Percentiles rank a stretch among this genome's conserved stretches.
Conservation (phyloP, 2,797 vertebrate species). For the Threskiornis aethiopicus region DNA sequence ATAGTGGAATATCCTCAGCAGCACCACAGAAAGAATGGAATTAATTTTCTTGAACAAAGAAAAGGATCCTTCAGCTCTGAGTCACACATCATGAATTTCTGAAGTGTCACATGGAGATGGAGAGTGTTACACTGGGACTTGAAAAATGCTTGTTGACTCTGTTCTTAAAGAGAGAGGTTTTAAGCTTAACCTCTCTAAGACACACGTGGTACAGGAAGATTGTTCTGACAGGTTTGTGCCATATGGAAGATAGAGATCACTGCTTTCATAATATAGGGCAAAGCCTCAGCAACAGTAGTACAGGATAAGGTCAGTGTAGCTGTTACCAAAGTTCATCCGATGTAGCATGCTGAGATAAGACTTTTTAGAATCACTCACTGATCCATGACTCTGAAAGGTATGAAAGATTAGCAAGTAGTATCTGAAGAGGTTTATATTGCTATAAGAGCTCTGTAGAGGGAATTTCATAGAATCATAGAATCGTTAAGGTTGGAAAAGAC, state of each 20-base stretch:
- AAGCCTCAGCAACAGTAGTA: background rate
- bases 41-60: constrained; percentile 43
- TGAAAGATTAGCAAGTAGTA: background rate
- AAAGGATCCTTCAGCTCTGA: constrained; percentile 21
- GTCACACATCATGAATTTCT: constrained; percentile 37
- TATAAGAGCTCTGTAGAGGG: background rate
- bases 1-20: background rate
- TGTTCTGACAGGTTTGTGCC: background rate
- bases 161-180: background rate
- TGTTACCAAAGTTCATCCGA: background rate
- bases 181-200: background rate
- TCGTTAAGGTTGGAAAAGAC: too few relatives aligned
- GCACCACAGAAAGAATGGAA: constrained; percentile 10
- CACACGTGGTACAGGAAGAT: background rate
- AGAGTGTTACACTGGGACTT: background rate
- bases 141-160: background rate
- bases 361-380: background rate
- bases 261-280: background rate
- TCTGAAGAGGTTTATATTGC: background rate
- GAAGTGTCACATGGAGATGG: background rate
- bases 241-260: background rate
- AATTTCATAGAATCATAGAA: background rate
- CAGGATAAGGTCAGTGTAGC: background rate
- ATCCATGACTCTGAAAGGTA: background rate
- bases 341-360: background rate